Evolutionary conservation across 2,113 vertebrate species (phyloP), one percentile per base, ranked within the genome.

Genomic region (Sander vitreus): DNA sequence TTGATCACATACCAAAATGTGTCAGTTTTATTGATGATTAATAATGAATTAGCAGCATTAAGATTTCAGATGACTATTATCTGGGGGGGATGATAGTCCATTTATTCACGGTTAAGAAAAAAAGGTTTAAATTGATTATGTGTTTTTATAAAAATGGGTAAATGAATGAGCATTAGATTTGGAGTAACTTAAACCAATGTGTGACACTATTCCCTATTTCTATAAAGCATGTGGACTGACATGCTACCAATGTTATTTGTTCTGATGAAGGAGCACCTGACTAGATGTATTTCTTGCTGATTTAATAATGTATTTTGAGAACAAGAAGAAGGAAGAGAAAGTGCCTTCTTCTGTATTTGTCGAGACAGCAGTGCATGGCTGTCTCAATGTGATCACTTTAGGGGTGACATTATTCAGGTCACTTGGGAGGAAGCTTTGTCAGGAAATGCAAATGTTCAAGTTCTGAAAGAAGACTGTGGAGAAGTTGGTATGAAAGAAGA

Each of bases 391-490:
- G 27, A 39, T 63, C n/a, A 47, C n/a, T 72, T 79, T 39, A 50
- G 48, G 14, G 54, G 27, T 2, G 7, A 21, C 13, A 3, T 65
- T 78, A 85, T 87, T 75, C 73, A 55, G 69, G 69, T 81, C 89
- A 78, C 47, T 55, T 39, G 12, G 50, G 7, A 47, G 15, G 21
- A 65, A 10, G 11, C 58, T 74, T 80, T 88, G 45, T 83, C 19
- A 55, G 7, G 45, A 83, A 76, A 88, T 88, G 90, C 86, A 83
- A 88, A 86, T 87, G 6, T 15, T 1, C 4, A 43, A 39, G 30
- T 36, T 7, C 4, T 47, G 0, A 36, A 63, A 43, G 10, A 78
- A 33, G 2, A 19, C 13, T 7, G 18, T 45, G 4, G 3, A 55
- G 12, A 58, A 54, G 51, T 48, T 16, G 66, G 0, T 5, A 16